phyloP scores from a whole-genome alignment of 2,888 invertebrate genomes.

The Dichetophora obliterata region DNA sequence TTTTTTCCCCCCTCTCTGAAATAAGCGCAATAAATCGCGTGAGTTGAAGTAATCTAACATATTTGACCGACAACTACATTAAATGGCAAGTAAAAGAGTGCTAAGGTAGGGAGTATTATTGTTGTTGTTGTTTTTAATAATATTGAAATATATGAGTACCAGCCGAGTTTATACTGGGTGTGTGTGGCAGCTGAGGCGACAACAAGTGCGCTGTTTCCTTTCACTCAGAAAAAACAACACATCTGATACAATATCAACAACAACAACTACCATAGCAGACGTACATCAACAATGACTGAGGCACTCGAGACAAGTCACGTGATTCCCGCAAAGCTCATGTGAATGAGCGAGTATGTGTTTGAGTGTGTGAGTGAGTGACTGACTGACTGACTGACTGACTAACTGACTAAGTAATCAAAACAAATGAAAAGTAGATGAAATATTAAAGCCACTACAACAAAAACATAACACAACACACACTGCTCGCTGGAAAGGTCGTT shows the following conservation, averaged over 20 bases:
- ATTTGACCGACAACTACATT: constrained; percentile 57
- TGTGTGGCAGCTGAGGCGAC: background rate
- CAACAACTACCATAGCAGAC: constrained; percentile 56
- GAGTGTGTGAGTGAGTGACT: background rate
- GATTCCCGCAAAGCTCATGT: background rate
- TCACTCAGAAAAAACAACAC: constrained; percentile 36
- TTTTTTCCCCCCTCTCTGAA: constrained; percentile 16
- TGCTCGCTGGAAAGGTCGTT: constrained; percentile 2
- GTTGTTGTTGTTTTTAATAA: too few relatives aligned
- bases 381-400: background rate
- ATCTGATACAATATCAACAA: constrained; percentile 48
- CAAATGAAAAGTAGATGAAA: constrained; percentile 57
- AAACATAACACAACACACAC: background rate
- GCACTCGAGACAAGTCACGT: constrained; percentile 31
- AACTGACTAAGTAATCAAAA: constrained; percentile 55
- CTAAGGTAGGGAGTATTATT: too few relatives aligned
- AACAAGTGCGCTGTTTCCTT: constrained; percentile 7
- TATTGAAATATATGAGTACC: background rate
- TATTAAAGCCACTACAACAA: constrained; percentile 17
- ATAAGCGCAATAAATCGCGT: constrained; percentile 55
- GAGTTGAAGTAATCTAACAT: constrained; percentile 59
- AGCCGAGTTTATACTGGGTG: too few relatives aligned
- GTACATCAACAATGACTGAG: constrained; percentile 11
- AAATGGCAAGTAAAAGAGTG: constrained; percentile 42
- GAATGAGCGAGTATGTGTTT: background rate